Evolutionary conservation across 2,113 vertebrate species (phyloP).

Genomic region (Percopsis transmontana): DNA sequence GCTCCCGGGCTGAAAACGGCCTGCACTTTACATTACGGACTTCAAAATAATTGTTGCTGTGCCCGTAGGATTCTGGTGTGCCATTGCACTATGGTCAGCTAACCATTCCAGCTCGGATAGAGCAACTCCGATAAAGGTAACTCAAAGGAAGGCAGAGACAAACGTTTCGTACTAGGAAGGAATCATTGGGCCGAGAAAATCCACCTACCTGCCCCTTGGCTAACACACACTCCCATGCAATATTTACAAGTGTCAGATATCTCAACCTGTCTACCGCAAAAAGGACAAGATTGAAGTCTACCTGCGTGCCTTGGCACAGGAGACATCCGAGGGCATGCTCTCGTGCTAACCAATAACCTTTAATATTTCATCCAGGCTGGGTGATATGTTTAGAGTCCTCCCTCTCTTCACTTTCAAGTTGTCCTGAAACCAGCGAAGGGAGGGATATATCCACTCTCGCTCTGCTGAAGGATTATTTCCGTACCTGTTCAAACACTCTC

Average conservation of each 20-base stretch:
- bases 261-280: conserved; percentile 53
- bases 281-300: conserved; percentile 48
- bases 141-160: neutral
- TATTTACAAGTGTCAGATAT: conserved; percentile 74
- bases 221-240: conserved; percentile 67
- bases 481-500: conserved; percentile 93
- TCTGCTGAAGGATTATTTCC: conserved; percentile 80
- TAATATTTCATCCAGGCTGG: conserved; percentile 82
- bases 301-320: conserved; percentile 57
- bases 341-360: conserved; percentile 76
- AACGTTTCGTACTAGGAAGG: neutral
- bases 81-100: neutral
- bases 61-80: too few relatives aligned
- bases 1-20: too few relatives aligned
- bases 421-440: conserved; percentile 66
- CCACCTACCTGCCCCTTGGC: conserved; percentile 47
- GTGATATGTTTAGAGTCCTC: conserved; percentile 77
- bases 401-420: conserved; percentile 72
- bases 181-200: neutral
- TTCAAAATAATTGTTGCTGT: too few relatives aligned
- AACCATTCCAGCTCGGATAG: neutral
- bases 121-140: neutral
- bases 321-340: conserved; percentile 50
- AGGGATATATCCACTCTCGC: conserved; percentile 58
- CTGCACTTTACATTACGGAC: too few relatives aligned